These are phyloP conservation scores for Empidonax traillii DNA, from an alignment of 2,113 vertebrate genomes.

Conservation along the genomic window DNA sequence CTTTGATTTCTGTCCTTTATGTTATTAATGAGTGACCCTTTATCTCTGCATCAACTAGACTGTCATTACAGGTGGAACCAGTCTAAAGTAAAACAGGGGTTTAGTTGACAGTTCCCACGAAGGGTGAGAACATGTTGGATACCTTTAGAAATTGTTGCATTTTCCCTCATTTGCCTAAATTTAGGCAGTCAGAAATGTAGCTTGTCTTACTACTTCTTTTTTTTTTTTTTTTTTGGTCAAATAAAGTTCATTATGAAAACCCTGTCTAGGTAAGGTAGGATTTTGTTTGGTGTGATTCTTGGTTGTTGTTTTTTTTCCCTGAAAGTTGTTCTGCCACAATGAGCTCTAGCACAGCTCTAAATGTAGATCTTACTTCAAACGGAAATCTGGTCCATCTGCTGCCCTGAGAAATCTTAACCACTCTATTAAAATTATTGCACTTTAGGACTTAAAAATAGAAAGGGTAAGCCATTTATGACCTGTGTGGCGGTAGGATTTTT, in stretches of 20 bases:
- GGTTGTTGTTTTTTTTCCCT: background rate
- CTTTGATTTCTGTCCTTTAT: background rate
- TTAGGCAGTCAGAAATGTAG: background rate
- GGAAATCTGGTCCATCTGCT: conserved; percentile 18
- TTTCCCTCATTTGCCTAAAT: background rate
- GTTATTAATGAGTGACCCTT: background rate
- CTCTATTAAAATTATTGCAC: background rate
- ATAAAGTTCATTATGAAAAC: background rate
- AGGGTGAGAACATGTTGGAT: background rate
- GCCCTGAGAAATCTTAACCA: conserved; percentile 1
- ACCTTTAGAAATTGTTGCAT: background rate
- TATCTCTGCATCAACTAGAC: background rate
- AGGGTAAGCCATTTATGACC: background rate
- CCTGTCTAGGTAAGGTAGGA: background rate
- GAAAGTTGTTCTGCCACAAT: background rate
- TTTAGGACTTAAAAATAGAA: conserved; percentile 24
- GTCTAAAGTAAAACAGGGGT: background rate
- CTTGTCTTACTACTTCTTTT: background rate
- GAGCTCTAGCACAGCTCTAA: background rate
- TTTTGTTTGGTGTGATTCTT: background rate
- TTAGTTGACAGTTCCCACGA: background rate
- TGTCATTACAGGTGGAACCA: background rate
- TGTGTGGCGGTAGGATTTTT: background rate
- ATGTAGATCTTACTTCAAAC: background rate
- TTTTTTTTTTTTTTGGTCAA: background rate